Evolutionary conservation across 2,113 vertebrate genomes (phyloP), one percentile per base, ranked within the genome.

Genomic region (human (Homo sapiens)): DNA sequence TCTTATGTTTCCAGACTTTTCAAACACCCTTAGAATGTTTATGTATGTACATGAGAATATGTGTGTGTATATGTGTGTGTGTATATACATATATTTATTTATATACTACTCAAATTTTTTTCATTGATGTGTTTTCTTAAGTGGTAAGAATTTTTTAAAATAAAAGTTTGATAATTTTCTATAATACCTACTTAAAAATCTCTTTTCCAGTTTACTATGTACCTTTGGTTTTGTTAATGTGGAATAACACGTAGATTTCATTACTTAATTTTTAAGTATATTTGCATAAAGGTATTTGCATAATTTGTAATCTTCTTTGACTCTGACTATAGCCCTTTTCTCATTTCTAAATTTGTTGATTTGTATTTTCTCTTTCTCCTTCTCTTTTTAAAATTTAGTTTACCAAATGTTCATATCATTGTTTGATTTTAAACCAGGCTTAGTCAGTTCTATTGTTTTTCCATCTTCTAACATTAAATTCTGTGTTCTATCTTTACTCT

Each of bases 1-100:
- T n/a, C 14, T 80, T 55, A 73, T 80, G 70, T 66, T 89, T 95
- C 32, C 20, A 95, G 91, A 94, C 35, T 64, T 87, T 95, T 45
- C 64, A 93, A 88, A 93, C 22, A 18, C 2, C 30, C 32, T 82
- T 25, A 57, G 50, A 88, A 2, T 57, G 18, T 61, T 11, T 20
- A 38, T 35, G 14, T 10, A 30, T 45, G 22, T 81, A 20, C 45
- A 23, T 75, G 25, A 38, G 6, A 23, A 40, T 38, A 32, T 61
- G 32, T 50, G 35, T n/a, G 6, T 8, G 59, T 64, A 48, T 27
- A 6, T 8, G 30, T 32, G 23, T 30, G 8, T 8, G 16, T 25
- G 10, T 79, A 8, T 70, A 43, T 13, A 70, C 38, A 8, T 38
- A 57, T 7, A 55, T 55, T 55, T 68, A 35, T 70, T 35, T 73